phyloP scores from a whole-genome alignment of 2,797 vertebrate species.

The Brotula barbata region DNA sequence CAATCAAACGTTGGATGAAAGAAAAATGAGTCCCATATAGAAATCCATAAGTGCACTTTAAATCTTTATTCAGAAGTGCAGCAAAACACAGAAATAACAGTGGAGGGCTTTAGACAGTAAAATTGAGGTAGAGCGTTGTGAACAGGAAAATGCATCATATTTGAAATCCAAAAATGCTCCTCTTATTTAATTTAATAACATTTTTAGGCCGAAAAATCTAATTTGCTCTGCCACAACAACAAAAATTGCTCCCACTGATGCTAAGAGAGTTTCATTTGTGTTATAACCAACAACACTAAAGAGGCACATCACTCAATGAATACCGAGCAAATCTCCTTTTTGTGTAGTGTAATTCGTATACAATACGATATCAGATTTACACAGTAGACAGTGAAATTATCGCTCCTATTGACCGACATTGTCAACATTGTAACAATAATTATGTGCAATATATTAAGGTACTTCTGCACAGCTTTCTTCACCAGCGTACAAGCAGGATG shows the following conservation, averaged over 20 bases:
- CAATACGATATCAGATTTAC: too few relatives aligned
- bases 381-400: too few relatives aligned
- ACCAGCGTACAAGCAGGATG: slow-evolving; percentile 35
- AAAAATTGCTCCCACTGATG: neutral
- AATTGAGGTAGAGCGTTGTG: too few relatives aligned
- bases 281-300: too few relatives aligned
- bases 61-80: too few relatives aligned
- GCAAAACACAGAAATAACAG: too few relatives aligned
- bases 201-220: neutral
- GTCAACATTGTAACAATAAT: neutral
- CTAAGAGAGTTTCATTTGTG: slow-evolving; percentile 1
- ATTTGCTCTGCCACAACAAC: too few relatives aligned
- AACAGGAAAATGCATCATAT: too few relatives aligned
- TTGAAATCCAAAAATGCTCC: neutral
- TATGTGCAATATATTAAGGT: slow-evolving; percentile 12
- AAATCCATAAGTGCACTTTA: slow-evolving; percentile 9
- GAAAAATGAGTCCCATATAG: slow-evolving; percentile 12
- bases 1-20: slow-evolving; percentile 27
- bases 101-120: too few relatives aligned
- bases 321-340: too few relatives aligned
- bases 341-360: too few relatives aligned
- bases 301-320: too few relatives aligned
- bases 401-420: neutral
- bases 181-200: neutral
- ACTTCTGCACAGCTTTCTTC: slow-evolving; percentile 31